These are phyloP conservation scores for Heliconius nattereri DNA, from an alignment of 1,140 invertebrate genomes.

Conservation along the genomic window DNA sequence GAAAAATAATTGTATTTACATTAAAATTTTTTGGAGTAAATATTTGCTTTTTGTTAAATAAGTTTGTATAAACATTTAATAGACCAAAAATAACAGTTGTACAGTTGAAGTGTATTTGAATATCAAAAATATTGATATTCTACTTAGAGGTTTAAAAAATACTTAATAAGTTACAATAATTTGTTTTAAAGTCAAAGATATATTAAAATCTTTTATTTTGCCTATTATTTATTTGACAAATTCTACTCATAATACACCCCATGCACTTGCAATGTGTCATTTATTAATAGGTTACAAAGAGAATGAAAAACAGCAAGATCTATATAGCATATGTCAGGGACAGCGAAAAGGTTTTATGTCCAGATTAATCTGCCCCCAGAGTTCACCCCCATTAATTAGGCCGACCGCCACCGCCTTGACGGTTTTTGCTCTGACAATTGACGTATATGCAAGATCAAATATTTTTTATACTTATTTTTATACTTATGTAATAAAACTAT, in stretches of 20 bases:
- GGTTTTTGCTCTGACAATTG: slow-evolving; percentile 32
- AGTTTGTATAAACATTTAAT: not conserved
- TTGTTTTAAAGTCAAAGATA: too few relatives aligned
- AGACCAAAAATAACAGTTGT: too few relatives aligned
- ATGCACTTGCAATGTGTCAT: not conserved
- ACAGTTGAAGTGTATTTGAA: not conserved
- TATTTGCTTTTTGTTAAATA: not conserved
- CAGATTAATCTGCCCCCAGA: slow-evolving; percentile 36
- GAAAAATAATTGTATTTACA: not conserved
- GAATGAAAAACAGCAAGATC: slow-evolving; percentile 40
- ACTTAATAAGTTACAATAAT: too few relatives aligned
- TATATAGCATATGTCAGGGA: slow-evolving; percentile 55
- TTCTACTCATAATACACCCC: not conserved
- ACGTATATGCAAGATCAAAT: slow-evolving; percentile 20
- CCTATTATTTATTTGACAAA: not conserved
- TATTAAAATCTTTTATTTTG: too few relatives aligned
- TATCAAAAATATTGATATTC: too few relatives aligned
- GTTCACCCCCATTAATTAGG: slow-evolving; percentile 36
- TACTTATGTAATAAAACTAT: not conserved
- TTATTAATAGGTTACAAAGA: not conserved
- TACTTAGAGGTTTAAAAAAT: not conserved
- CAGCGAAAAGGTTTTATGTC: slow-evolving; percentile 50
- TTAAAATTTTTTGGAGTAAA: not conserved
- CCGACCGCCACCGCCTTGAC: slow-evolving; percentile 30
- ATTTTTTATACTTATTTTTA: not conserved